These are phyloP conservation scores for rabbit (Oryctolagus cuniculus) DNA, from an alignment of 2,113 vertebrate species.

Conservation along the genomic window DNA sequence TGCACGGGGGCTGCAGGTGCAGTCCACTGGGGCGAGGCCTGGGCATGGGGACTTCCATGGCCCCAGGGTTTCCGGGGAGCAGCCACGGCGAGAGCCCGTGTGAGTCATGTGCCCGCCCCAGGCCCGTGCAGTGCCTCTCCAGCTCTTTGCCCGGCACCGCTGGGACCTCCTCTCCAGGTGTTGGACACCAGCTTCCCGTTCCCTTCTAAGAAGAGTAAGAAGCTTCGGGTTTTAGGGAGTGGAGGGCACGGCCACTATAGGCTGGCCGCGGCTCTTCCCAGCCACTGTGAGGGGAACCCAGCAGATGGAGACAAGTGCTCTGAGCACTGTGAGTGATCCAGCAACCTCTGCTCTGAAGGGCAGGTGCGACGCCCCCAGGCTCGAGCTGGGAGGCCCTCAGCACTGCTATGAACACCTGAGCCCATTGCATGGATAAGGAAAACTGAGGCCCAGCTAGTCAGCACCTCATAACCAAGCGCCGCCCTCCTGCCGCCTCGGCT, in stretches of 20 bases:
- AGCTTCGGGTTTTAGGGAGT: neutral
- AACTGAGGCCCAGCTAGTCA: neutral
- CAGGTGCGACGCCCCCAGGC: too few relatives aligned
- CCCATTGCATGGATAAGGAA: conserved; percentile 6
- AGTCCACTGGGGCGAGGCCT: neutral
- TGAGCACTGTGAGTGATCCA: neutral
- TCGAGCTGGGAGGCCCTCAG: neutral
- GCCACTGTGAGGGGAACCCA: neutral
- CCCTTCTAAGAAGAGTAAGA: neutral
- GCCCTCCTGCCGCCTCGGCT: neutral
- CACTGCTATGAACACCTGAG: neutral
- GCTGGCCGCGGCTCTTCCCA: neutral
- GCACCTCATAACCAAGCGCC: neutral
- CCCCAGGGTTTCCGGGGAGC: neutral
- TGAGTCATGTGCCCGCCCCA: neutral
- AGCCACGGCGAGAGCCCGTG: neutral
- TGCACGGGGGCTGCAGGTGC: neutral
- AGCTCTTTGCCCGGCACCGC: fast-evolving
- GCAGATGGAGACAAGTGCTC: neutral
- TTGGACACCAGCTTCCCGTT: neutral
- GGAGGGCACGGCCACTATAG: too few relatives aligned
- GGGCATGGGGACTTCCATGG: neutral
- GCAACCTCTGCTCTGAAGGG: neutral
- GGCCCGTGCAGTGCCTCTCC: neutral
- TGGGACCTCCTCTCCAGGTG: neutral